Base-by-base conservation (phyloP, 2,113 vertebrate genomes). In the Nansenia antarctica region DNA sequence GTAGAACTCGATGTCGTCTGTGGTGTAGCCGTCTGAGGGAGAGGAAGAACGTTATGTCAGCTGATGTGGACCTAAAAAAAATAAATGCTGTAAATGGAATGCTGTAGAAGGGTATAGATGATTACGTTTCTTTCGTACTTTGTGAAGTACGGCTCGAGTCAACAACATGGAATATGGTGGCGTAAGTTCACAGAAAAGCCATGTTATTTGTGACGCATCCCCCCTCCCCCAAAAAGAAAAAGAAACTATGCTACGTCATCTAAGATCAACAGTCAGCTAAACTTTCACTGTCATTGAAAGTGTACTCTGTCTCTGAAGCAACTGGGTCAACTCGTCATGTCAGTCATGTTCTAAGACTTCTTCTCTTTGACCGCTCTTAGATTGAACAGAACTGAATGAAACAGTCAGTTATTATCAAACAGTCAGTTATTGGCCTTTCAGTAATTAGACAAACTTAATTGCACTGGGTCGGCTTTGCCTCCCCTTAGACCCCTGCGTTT, bases 1-100 rank as follows among this genome's bases (percentile, higher is more conserved):
- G 80, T 97, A 97, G 88, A 98, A 98, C 80, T 97, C 94, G 62
- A 98, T 98, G 89, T 98, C 96, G 60, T 98, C 96, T 4, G 95
- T 98, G 69, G 96, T 98, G 78, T 98, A 98, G 59, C 96, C 96
- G 87, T 98, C 96, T 98, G 81, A 86, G 85, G 27, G 62, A 75
- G 87, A 76, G 29, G 30, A 15, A 58, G 29, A 32, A 26, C 8
- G 29, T 58, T n/a, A n/a, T n/a, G n/a, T n/a, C n/a, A n/a, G n/a
- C n/a, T n/a, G n/a, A n/a, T n/a, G n/a, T n/a, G n/a, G n/a, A n/a
- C n/a, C n/a, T n/a, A n/a, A n/a, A n/a, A n/a, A n/a, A n/a, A n/a
- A n/a, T n/a, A n/a, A n/a, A n/a, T n/a, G n/a, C n/a, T n/a, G n/a
- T n/a, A n/a, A n/a, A n/a, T n/a, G n/a, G n/a, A n/a, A n/a, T n/a